Base-by-base conservation (phyloP, 2,888 invertebrate genomes). In the Eutolmus rufibarbis region DNA sequence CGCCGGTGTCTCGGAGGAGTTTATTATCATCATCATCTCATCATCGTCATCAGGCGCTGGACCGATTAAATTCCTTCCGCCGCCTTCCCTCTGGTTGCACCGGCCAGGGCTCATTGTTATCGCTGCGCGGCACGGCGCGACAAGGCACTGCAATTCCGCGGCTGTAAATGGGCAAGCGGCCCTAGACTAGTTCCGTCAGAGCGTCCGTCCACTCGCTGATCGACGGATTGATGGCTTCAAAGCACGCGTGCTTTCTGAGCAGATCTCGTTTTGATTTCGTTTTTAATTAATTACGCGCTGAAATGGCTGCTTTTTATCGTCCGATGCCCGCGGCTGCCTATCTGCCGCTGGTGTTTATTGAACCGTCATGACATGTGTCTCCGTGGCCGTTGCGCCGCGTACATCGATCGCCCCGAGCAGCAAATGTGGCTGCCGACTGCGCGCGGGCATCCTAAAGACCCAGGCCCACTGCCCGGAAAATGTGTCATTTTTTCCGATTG, bases 231-330 rank as follows among this genome's bases (percentile, higher is more conserved):
- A 57, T 37, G 66, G 23, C 34, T 82, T 51, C 19, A 66, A 82
- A 57, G 82, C 34, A 82, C 82, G 82, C 66, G 82, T 66, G 66
- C 56, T 66, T 82, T 82, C 40, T 12, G 23, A 66, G 9, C 16
- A 57, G 34, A 82, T 82, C 82, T 82, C 31, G 66, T 82, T 82
- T 82, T 31, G 82, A 82, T 82, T 82, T 82, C 82, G 82, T 40
- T 82, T 82, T 82, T 82, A 82, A 82, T 82, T 82, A 82, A 82
- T 82, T 82, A 82, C 66, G 66, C 82, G 14, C 76, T 57, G 19
- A 78, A 86, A 77, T 89, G 37, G 74, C 12, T 31, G 85, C 74
- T 87, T 66, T 79, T 78, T 79, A 2, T 8, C 28, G 34, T 34
- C 34, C 4, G 34, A 5, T 5, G 34, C 34, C 5, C 5, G 7